Conservation (phyloP, 2,888 invertebrate species). For the Rugalucina vietnamica region DNA sequence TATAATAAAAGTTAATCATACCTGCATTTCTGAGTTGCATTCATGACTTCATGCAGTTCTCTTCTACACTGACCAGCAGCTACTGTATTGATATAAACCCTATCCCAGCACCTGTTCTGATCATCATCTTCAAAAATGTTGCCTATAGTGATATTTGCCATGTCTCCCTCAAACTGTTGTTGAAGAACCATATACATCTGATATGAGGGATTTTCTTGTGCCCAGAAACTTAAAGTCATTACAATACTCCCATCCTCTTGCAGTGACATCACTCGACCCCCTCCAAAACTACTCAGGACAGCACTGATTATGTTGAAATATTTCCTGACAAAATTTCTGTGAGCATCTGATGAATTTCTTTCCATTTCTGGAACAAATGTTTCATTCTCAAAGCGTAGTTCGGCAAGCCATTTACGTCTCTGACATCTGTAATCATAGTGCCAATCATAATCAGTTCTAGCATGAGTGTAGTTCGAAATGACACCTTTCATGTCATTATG, state of each 20-base stretch:
- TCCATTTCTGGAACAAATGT: background rate
- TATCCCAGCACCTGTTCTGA: background rate
- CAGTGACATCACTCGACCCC: background rate
- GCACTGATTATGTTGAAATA: background rate
- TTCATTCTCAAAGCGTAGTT: background rate
- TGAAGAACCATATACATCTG: background rate
- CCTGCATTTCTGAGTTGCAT: background rate
- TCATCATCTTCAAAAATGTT: background rate
- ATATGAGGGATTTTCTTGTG: background rate
- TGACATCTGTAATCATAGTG: background rate
- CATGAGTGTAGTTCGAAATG: background rate
- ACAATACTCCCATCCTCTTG: background rate
- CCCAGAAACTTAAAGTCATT: background rate
- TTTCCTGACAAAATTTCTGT: background rate
- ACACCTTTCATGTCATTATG: background rate
- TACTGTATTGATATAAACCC: background rate
- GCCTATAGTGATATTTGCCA: background rate
- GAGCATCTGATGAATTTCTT: background rate
- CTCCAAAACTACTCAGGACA: background rate
- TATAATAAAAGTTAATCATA: too few relatives aligned
- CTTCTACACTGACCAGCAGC: background rate
- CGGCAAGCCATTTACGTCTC: background rate
- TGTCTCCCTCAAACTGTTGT: background rate
- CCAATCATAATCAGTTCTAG: background rate
- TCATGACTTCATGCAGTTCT: background rate